These are phyloP conservation scores for Macrosteles quadrilineatus DNA, from an alignment of 1,140 invertebrate genomes.

Conservation along the genomic window DNA sequence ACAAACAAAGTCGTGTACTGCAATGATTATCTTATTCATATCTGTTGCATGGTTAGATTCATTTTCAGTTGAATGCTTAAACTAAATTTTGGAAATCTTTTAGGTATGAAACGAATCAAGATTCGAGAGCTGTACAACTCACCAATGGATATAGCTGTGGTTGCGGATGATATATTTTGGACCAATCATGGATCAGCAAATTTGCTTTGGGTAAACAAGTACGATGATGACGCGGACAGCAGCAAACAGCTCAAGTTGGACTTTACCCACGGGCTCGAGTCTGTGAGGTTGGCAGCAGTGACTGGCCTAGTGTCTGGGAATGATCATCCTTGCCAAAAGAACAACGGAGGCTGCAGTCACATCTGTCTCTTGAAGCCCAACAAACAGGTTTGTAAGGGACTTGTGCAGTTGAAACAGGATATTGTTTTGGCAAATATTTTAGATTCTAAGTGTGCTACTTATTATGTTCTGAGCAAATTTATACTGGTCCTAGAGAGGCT, in stretches of 20 bases:
- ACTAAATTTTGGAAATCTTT: not conserved
- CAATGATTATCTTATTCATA: no score
- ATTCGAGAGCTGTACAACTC: slow-evolving; percentile 27
- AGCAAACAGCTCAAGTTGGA: slow-evolving; percentile 8
- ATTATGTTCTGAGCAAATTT: no score
- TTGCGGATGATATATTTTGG: slow-evolving; percentile 52
- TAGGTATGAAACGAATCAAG: slow-evolving; percentile 34
- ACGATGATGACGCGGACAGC: not conserved
- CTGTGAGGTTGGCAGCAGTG: slow-evolving; percentile 44
- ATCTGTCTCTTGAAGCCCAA: slow-evolving; percentile 59
- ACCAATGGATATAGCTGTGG: slow-evolving; percentile 43
- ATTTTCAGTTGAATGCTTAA: not conserved
- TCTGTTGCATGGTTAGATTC: no score
- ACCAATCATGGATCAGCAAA: slow-evolving; percentile 53
- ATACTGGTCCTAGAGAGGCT: no score
- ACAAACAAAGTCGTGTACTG: no score
- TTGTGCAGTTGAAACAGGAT: no score
- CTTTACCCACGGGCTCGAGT: slow-evolving; percentile 32
- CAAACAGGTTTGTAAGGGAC: slow-evolving; percentile 37
- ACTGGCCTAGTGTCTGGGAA: slow-evolving; percentile 44
- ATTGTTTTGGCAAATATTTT: no score
- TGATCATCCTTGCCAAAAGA: slow-evolving; percentile 60
- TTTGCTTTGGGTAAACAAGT: slow-evolving; percentile 62
- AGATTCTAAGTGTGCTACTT: no score
- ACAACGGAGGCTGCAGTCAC: slow-evolving; percentile 73